Evolutionary conservation across 2,888 invertebrate genomes (phyloP).

Genomic region (Dasysyrphus tricinctus): DNA sequence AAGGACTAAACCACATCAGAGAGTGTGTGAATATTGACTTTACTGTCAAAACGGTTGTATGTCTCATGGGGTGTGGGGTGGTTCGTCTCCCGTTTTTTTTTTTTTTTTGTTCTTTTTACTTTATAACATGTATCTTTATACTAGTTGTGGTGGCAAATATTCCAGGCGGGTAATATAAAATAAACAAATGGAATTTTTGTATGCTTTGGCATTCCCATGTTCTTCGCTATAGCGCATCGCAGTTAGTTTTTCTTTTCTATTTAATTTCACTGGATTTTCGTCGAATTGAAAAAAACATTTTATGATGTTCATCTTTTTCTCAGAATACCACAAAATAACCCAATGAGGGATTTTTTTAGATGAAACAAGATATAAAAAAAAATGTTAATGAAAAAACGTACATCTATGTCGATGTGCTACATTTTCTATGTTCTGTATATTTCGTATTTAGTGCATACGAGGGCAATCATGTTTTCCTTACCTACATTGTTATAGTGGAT

Average conservation of each 20-base stretch:
- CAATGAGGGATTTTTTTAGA: neutral
- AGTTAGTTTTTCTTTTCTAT: neutral
- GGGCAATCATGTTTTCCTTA: conserved; percentile 52
- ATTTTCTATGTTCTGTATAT: conserved; percentile 2
- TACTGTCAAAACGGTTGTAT: conserved; percentile 41
- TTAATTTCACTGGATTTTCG: conserved; percentile 11
- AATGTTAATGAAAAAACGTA: conserved; percentile 49
- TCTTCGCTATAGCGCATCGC: neutral
- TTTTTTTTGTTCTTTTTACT: neutral
- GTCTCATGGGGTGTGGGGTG: neutral
- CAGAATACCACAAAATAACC: conserved; percentile 2
- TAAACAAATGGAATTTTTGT: conserved; percentile 44
- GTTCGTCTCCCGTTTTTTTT: neutral
- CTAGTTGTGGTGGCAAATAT: neutral
- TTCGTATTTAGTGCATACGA: conserved; percentile 38
- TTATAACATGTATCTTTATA: conserved; percentile 20
- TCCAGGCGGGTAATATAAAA: neutral
- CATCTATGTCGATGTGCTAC: neutral
- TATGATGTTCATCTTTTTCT: conserved; percentile 27
- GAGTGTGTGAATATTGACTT: conserved; percentile 56
- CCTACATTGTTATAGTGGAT: conserved; percentile 37
- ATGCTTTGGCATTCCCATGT: neutral
- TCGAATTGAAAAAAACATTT: neutral
- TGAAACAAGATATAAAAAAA: neutral
- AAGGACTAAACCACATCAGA: conserved; percentile 30